Conservation (phyloP, 2,113 vertebrate genomes). For the Serilophus lunatus region DNA sequence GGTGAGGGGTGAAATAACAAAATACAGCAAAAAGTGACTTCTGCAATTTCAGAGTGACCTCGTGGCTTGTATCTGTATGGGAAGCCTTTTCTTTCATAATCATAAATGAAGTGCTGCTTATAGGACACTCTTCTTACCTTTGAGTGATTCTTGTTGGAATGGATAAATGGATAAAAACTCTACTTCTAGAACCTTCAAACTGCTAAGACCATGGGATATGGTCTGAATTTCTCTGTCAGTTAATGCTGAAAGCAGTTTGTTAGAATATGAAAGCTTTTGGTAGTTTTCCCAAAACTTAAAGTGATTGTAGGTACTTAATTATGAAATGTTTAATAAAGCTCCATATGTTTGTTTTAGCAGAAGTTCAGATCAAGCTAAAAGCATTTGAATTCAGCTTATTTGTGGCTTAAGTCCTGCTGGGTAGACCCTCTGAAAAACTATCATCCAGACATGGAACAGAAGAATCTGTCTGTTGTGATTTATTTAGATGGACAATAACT, state of each 20-base stretch:
- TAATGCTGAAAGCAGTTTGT: background rate
- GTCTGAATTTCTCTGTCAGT: background rate
- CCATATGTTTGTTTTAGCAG: background rate
- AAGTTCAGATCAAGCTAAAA: background rate
- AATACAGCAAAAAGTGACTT: background rate
- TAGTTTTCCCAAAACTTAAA: background rate
- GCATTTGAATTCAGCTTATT: background rate
- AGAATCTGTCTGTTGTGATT: background rate
- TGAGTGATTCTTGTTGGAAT: background rate
- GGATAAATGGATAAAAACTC: background rate
- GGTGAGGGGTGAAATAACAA: constrained; percentile 54
- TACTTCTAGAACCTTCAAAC: background rate
- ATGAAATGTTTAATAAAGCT: background rate
- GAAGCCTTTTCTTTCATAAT: background rate
- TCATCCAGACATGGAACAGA: background rate
- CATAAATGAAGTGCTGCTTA: background rate
- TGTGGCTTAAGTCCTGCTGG: background rate
- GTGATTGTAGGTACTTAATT: background rate
- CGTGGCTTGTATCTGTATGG: background rate
- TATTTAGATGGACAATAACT: background rate
- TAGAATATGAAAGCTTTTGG: background rate
- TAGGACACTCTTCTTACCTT: background rate
- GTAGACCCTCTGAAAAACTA: background rate
- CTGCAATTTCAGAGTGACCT: background rate
- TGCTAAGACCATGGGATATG: background rate